These are phyloP conservation scores for Palythoa caribaeorum DNA, from an alignment of 92 coral and sea anemone species.

Conservation along the genomic window DNA sequence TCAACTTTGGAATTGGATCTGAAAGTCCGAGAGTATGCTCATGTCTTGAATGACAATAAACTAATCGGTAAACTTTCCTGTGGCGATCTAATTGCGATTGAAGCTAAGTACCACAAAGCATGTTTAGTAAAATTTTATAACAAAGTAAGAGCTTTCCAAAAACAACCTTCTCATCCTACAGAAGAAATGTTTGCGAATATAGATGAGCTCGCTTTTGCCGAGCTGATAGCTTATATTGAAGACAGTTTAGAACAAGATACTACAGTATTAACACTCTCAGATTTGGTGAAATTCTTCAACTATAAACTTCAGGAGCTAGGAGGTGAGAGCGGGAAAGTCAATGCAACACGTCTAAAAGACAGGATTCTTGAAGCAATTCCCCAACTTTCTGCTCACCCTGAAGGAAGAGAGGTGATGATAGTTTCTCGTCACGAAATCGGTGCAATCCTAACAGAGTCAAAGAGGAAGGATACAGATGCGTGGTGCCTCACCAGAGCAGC, in stretches of 20 bases:
- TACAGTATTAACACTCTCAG: constrained; percentile 61
- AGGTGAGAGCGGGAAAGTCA: neutral
- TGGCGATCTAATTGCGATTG: constrained; percentile 72
- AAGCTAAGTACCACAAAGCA: constrained; percentile 69
- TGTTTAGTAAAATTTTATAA: constrained; percentile 61
- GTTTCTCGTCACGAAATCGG: constrained; percentile 73
- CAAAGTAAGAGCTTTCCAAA: constrained; percentile 47
- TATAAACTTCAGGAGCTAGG: neutral
- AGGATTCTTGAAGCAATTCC: constrained; percentile 70
- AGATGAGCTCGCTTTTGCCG: constrained; percentile 77
- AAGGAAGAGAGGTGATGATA: constrained; percentile 66
- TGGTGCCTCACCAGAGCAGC: constrained; percentile 41
- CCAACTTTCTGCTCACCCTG: constrained; percentile 66
- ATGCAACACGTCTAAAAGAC: constrained; percentile 67
- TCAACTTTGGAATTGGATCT: constrained; percentile 50
- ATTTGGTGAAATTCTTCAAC: constrained; percentile 21
- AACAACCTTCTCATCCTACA: constrained; percentile 52
- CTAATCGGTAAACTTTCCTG: constrained; percentile 63
- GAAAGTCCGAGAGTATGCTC: constrained; percentile 61
- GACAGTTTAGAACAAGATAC: constrained; percentile 62
- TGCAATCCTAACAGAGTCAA: constrained; percentile 57
- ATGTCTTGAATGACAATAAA: constrained; percentile 61
- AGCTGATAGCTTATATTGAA: constrained; percentile 68
- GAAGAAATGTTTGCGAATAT: constrained; percentile 8
- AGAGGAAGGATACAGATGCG: constrained; percentile 56